Evolutionary conservation across 2,113 vertebrate genomes (phyloP).

Genomic region (Nothoprocta perdicaria): DNA sequence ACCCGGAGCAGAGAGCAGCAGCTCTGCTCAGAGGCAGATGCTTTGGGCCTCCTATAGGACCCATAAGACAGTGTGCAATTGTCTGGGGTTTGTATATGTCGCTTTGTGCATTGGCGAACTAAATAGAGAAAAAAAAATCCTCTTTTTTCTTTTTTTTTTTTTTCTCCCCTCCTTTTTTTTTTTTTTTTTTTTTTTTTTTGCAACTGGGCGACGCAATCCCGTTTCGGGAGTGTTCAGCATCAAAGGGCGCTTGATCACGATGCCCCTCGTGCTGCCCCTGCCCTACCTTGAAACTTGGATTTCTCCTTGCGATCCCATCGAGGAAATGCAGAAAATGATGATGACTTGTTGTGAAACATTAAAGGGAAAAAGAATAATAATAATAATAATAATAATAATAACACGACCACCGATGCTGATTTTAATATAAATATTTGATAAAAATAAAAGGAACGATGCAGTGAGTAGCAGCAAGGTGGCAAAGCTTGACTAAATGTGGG

Average conservation of each 20-base stretch:
- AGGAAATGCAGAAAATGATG: background rate
- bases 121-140: background rate
- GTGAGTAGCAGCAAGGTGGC: background rate
- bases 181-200: constrained; percentile 13
- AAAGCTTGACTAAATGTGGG: background rate
- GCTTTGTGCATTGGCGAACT: constrained; percentile 46
- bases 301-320: background rate
- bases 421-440: background rate
- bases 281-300: background rate
- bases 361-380: background rate
- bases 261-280: background rate
- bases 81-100: constrained; percentile 45
- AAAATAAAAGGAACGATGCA: background rate
- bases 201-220: background rate
- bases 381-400: no score
- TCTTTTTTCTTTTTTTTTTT: background rate
- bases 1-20: background rate
- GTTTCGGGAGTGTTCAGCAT: background rate
- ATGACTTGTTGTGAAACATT: background rate
- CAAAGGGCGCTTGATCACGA: background rate
- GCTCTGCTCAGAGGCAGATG: constrained; percentile 53
- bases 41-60: constrained; percentile 62
- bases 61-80: constrained; percentile 51
- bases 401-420: background rate
- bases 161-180: background rate